Conservation (phyloP, 2,888 invertebrate genomes). For the Phaonia tiefii region DNA sequence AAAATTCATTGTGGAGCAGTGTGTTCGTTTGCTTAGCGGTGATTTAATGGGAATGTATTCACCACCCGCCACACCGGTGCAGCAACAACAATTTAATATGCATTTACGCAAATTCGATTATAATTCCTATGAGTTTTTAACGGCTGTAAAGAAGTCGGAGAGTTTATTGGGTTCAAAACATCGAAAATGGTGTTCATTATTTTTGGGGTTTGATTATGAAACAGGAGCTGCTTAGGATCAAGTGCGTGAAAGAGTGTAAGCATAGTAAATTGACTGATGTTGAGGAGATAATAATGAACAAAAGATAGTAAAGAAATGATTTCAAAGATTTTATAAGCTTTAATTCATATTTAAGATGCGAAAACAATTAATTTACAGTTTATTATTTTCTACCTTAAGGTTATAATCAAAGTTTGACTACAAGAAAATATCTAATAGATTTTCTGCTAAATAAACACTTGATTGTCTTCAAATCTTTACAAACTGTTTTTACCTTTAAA, state of each 20-base stretch:
- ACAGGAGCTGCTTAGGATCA: conserved; percentile 48
- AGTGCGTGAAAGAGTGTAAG: neutral
- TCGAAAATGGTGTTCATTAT: conserved; percentile 78
- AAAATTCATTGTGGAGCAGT: conserved; percentile 79
- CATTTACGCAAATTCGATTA: conserved; percentile 76
- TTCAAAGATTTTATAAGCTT: too few relatives aligned
- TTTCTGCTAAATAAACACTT: too few relatives aligned
- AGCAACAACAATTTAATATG: conserved; percentile 70
- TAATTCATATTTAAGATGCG: too few relatives aligned
- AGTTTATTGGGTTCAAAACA: conserved; percentile 76
- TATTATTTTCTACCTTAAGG: too few relatives aligned
- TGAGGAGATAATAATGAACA: too few relatives aligned
- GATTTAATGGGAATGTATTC: conserved; percentile 70
- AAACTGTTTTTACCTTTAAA: too few relatives aligned
- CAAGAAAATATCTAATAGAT: too few relatives aligned
- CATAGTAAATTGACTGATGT: too few relatives aligned
- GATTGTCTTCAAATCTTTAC: too few relatives aligned
- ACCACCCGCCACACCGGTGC: conserved; percentile 68
- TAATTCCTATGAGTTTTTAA: conserved; percentile 75
- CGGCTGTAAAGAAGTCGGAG: conserved; percentile 77
- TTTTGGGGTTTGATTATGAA: conserved; percentile 76
- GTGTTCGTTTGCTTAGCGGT: conserved; percentile 73
- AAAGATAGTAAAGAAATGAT: too few relatives aligned
- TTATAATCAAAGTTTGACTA: too few relatives aligned
- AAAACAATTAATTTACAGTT: too few relatives aligned